Percentiles rank a stretch among this genome's conserved stretches.
phyloP scores from a whole-genome alignment of 2,113 vertebrate species.

The Corvus cornix region DNA sequence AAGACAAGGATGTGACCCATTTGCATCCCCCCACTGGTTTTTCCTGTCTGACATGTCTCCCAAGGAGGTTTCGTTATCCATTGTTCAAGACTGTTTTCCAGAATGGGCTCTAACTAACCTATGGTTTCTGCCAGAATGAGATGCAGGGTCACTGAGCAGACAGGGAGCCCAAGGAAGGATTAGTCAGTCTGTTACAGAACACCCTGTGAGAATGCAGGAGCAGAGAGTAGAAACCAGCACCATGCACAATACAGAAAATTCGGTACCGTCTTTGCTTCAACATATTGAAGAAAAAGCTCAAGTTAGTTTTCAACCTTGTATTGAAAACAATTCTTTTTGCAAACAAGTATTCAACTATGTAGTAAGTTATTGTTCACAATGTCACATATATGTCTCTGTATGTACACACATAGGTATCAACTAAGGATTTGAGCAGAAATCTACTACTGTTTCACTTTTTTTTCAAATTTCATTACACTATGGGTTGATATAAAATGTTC shows the following conservation, averaged over 20 bases:
- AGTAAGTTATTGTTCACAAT: not conserved
- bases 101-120: not conserved
- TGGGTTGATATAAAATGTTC: not conserved
- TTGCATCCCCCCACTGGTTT: not conserved
- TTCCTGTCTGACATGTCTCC: not conserved
- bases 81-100: not conserved
- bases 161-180: not conserved
- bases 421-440: not conserved
- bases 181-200: not conserved
- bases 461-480: not conserved
- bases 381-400: not conserved
- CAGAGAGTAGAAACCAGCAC: accelerated
- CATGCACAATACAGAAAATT: not conserved
- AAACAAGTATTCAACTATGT: not conserved
- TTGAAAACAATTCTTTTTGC: not conserved
- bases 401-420: not conserved
- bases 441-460: not conserved
- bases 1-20: not conserved
- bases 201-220: not conserved
- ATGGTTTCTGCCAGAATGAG: not conserved
- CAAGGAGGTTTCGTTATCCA: not conserved
- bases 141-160: not conserved
- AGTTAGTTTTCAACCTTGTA: not conserved
- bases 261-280: not conserved
- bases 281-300: not conserved